phyloP scores from a whole-genome alignment of 2,797 vertebrate species.

The Masticophis lateralis region DNA sequence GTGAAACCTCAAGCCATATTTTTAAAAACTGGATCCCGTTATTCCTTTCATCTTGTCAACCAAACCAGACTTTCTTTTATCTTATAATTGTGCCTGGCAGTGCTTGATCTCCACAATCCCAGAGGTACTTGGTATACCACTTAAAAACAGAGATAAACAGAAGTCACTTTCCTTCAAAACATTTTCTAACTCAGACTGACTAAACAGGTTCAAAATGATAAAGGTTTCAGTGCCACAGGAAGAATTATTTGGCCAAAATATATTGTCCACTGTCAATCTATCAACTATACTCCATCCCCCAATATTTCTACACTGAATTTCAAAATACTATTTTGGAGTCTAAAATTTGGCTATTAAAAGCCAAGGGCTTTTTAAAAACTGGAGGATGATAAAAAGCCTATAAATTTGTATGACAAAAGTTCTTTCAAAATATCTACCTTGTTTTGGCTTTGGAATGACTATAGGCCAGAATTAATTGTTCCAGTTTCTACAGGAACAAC shows the following conservation, averaged over 20 bases:
- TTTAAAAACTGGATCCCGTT: not conserved
- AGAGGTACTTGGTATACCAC: not conserved
- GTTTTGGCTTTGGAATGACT: too few relatives aligned
- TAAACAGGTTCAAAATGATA: not conserved
- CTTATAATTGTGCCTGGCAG: not conserved
- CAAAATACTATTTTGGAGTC: not conserved
- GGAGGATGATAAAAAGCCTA: not conserved
- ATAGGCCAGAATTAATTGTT: not conserved
- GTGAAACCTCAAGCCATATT: not conserved
- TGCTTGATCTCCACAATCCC: not conserved
- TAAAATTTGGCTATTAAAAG: not conserved
- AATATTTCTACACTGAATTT: not conserved
- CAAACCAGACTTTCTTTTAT: not conserved
- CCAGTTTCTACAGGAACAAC: too few relatives aligned
- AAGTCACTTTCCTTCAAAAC: not conserved
- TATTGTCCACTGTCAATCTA: not conserved
- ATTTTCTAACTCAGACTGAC: not conserved
- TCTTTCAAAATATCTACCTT: too few relatives aligned
- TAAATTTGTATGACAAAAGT: not conserved
- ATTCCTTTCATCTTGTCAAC: not conserved
- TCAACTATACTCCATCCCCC: too few relatives aligned
- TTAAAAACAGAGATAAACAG: not conserved
- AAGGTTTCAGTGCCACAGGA: not conserved
- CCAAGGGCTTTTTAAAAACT: not conserved
- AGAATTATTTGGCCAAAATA: not conserved